Base-by-base conservation (phyloP, 2,797 vertebrate species). In the Anolis apletophallus region DNA sequence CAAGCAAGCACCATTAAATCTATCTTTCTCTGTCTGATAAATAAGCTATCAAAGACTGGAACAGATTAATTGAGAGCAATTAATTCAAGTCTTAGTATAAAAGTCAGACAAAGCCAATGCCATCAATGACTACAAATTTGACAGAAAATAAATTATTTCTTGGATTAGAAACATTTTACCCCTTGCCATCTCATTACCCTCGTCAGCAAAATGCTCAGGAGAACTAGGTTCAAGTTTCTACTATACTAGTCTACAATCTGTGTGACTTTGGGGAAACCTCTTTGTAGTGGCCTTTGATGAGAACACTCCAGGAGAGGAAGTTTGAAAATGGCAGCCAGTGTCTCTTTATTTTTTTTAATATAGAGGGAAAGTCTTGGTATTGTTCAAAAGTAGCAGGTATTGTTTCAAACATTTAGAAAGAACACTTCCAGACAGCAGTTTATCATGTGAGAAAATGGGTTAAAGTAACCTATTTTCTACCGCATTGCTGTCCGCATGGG, bases 11-110 rank as follows among this genome's bases (percentile, higher is more conserved):
- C 96, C 97, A 96, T 97, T 98, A 98, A 98, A 98, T 98, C 97
- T 97, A 97, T 97, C 96, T 96, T 97, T 96, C 97, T 92, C 90
- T 92, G 85, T 96, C 95, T 97, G 97, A 97, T 97, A 98, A 98
- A 97, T 97, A 97, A 98, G 97, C 96, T 96, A 97, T 97, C 97
- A 97, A 96, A 93, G 92, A 94, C 90, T 93, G 86, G 96, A 95
- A 95, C 93, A 92, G 96, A 97, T 96, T 97, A 97, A 97, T 96
- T 97, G 96, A 96, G 96, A 96, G 91, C 96, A 95, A 94, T 97
- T 97, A 97, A 95, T 96, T 97, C 90, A 90, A 92, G 94, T 94
- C 95, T 94, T 92, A 90, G 94, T 95, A 91, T 93, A 94, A 94
- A 91, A 96, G 94, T 96, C 93, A 94, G 89, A 93, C 92, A 94